Evolutionary conservation across 2,888 invertebrate genomes (phyloP), one percentile per base, ranked within the genome.

Genomic region (Dioctria linearis): DNA sequence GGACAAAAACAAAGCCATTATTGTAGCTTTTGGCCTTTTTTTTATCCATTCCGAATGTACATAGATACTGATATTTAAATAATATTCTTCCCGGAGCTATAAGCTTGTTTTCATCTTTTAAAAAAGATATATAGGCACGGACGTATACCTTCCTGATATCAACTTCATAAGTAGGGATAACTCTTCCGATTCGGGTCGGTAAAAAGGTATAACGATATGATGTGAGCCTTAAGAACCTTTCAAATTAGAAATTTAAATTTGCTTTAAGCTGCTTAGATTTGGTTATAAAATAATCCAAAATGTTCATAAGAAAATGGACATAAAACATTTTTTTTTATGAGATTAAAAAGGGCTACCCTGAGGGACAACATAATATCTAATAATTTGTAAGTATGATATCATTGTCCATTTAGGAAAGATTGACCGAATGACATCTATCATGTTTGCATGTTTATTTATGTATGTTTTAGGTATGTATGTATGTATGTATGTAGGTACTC

Each of bases 191-290:
- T 5, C 9, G 6, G 49, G 49, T 6, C 49, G 9, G 1, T 1
- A 13, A 59, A 59, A 25, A 11, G 59, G 25, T 25, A 25, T 25
- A 25, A 25, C 25, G 5, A 59, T 59, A 11, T 5, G 59, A 59
- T 59, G 11, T 59, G 25, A 59, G 59, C 9, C 11, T 59, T 11
- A 59, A 25, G 59, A 25, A 59, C n/a, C 59, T 25, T 59, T 59
- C 59, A 59, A 59, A 59, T 59, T 59, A 59, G 59, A 59, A 59
- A 8, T 59, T 59, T 25, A 59, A 59, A 59, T 59, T 59, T n/a
- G 5, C 59, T 59, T n/a, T 59, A 59, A 59, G 59, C 59, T 59
- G 59, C 59, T 59, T 5, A 59, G 11, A 59, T 59, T 11, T 59
- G n/a, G 59, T 59, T 59, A 59, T 11, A 59, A 59, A 59, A 11